Evolutionary conservation across 2,113 vertebrate genomes (phyloP).

Genomic region (Tor tambroides): DNA sequence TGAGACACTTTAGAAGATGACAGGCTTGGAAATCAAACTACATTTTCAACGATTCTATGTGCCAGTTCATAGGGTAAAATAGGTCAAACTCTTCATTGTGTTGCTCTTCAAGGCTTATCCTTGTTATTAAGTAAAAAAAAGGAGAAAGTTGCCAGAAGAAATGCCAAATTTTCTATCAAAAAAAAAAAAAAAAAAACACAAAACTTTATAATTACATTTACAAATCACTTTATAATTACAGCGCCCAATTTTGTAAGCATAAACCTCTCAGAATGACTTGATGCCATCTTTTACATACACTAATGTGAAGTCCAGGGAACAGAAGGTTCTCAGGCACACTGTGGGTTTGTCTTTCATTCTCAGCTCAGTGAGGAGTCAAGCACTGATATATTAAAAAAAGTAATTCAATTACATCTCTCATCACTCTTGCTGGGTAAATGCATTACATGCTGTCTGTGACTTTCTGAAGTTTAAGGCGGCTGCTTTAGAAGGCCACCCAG

Average conservation of each 20-base stretch:
- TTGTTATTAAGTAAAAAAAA: not conserved
- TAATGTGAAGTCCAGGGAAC: not conserved
- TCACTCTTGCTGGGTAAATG: not conserved
- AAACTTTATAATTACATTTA: not conserved
- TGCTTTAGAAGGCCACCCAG: too few relatives aligned
- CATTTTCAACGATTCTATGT: not conserved
- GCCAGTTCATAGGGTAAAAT: not conserved
- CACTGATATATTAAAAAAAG: constrained; percentile 7
- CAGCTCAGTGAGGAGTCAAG: constrained; percentile 8
- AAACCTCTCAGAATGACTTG: not conserved
- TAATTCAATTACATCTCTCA: constrained; percentile 9
- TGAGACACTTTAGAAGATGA: not conserved
- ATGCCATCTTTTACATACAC: not conserved
- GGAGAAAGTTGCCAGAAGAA: not conserved
- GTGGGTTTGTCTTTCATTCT: constrained; percentile 11
- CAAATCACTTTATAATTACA: not conserved
- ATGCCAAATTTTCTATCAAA: not conserved
- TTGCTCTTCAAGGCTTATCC: too few relatives aligned
- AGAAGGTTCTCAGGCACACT: not conserved
- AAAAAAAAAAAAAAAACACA: too few relatives aligned
- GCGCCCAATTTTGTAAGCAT: not conserved
- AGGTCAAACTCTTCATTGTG: not conserved
- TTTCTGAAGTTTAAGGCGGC: too few relatives aligned
- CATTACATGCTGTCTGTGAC: too few relatives aligned
- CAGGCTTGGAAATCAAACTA: not conserved